Conservation (phyloP, 2,888 invertebrate genomes). For the Abrostola tripartita region DNA sequence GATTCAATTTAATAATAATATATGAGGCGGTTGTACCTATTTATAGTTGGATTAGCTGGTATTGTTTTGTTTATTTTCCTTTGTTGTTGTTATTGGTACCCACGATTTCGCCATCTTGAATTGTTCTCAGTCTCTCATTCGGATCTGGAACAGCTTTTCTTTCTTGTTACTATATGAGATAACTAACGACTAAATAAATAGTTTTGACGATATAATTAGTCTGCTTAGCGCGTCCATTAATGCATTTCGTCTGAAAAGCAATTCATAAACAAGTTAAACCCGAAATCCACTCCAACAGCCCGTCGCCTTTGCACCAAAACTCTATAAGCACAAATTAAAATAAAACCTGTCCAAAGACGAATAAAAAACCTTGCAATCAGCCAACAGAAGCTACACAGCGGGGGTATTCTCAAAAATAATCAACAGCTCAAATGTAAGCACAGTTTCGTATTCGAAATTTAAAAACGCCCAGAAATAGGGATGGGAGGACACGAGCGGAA, state of each 20-base stretch:
- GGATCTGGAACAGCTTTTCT: no score
- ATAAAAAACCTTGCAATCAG: slow-evolving; percentile 76
- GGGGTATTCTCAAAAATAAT: slow-evolving; percentile 83
- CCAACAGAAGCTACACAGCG: slow-evolving; percentile 78
- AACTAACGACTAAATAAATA: background rate
- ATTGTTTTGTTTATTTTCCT: slow-evolving; percentile 12
- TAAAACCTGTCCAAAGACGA: slow-evolving; percentile 53
- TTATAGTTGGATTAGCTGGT: slow-evolving; percentile 34
- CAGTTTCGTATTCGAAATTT: slow-evolving; percentile 63
- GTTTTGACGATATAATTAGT: background rate
- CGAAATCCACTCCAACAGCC: slow-evolving; percentile 37
- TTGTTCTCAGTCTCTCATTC: no score
- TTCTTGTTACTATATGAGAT: background rate
- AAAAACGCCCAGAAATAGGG: slow-evolving; percentile 75
- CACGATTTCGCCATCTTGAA: no score
- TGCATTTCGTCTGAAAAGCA: slow-evolving; percentile 44
- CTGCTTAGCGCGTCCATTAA: background rate
- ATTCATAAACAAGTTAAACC: slow-evolving; percentile 40
- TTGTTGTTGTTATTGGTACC: no score
- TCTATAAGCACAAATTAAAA: slow-evolving; percentile 58
- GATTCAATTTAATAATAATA: slow-evolving; percentile 54
- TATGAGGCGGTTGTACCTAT: slow-evolving; percentile 46
- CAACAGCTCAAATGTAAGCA: slow-evolving; percentile 80
- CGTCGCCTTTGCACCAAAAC: slow-evolving; percentile 42
- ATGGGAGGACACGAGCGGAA: slow-evolving; percentile 71